Conservation (phyloP, 2,113 vertebrate species). For the Vulpes lagopus region DNA sequence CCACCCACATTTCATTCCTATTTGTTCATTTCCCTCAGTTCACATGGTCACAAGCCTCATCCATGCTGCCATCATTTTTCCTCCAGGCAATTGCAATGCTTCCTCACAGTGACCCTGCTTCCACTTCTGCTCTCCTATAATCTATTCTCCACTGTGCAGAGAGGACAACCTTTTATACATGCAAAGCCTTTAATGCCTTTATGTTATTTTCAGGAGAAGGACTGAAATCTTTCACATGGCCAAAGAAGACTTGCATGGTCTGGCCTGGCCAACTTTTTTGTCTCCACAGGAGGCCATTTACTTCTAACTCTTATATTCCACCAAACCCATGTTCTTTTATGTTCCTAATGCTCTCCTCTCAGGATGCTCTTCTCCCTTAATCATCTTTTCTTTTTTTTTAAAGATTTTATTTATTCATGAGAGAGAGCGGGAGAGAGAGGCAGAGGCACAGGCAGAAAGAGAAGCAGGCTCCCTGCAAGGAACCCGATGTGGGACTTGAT, state of each 20-base stretch:
- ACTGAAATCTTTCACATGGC: not conserved
- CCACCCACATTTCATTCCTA: not conserved
- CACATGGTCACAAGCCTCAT: not conserved
- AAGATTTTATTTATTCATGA: no score
- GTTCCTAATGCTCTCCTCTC: not conserved
- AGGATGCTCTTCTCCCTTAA: not conserved
- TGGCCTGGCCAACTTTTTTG: not conserved
- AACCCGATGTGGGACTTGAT: no score
- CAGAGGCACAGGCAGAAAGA: no score
- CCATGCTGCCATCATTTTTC: not conserved
- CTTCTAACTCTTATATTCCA: not conserved
- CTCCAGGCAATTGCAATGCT: not conserved
- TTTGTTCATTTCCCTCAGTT: not conserved
- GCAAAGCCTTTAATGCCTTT: not conserved
- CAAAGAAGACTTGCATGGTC: not conserved
- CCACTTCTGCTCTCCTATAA: not conserved
- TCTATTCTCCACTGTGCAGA: not conserved
- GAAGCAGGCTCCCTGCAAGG: no score
- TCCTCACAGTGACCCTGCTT: not conserved
- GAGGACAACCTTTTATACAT: slow-evolving; percentile 20
- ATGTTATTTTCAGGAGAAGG: not conserved
- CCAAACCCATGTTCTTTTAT: not conserved
- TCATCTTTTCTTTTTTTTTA: not conserved
- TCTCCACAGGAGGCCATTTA: not conserved
- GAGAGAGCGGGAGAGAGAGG: no score